These are phyloP conservation scores for Bombus breviceps DNA, from an alignment of 1,140 invertebrate species.

Conservation along the genomic window DNA sequence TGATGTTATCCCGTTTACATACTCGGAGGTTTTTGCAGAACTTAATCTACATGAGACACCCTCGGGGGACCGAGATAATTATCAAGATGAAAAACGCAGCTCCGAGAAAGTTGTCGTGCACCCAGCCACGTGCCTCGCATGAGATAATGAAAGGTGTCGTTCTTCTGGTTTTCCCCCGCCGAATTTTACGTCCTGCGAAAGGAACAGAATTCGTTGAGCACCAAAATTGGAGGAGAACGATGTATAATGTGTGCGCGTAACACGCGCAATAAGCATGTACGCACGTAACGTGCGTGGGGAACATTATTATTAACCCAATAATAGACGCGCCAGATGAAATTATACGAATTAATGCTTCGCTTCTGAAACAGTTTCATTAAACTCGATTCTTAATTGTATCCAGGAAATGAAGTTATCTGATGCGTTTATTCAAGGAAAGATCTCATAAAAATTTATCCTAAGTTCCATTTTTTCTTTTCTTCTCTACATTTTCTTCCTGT, in stretches of 20 bases:
- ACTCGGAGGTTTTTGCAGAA: slow-evolving; percentile 51
- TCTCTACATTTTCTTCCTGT: no score
- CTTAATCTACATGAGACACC: slow-evolving; percentile 63
- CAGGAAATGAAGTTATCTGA: slow-evolving; percentile 21
- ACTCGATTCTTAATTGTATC: not conserved
- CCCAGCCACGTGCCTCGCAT: slow-evolving; percentile 66
- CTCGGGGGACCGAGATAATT: slow-evolving; percentile 61
- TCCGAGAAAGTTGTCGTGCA: slow-evolving; percentile 68
- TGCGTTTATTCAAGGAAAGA: not conserved
- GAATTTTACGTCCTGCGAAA: slow-evolving; percentile 30
- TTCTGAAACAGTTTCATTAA: not conserved
- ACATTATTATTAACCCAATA: slow-evolving; percentile 28
- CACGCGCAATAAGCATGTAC: not conserved
- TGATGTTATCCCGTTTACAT: slow-evolving; percentile 36
- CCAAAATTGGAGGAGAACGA: slow-evolving; percentile 12
- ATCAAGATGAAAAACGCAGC: slow-evolving; percentile 67
- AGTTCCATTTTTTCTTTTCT: no score
- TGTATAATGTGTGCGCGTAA: slow-evolving; percentile 1
- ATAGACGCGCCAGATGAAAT: not conserved
- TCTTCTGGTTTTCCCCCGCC: slow-evolving; percentile 48
- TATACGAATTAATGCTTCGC: slow-evolving; percentile 4
- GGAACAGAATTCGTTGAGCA: slow-evolving; percentile 31
- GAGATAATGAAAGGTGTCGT: slow-evolving; percentile 66
- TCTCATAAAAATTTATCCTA: slow-evolving; percentile 5
- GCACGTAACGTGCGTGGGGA: not conserved